phyloP scores from a whole-genome alignment of 2,888 invertebrate species.

The Epistrophe grossulariae region DNA sequence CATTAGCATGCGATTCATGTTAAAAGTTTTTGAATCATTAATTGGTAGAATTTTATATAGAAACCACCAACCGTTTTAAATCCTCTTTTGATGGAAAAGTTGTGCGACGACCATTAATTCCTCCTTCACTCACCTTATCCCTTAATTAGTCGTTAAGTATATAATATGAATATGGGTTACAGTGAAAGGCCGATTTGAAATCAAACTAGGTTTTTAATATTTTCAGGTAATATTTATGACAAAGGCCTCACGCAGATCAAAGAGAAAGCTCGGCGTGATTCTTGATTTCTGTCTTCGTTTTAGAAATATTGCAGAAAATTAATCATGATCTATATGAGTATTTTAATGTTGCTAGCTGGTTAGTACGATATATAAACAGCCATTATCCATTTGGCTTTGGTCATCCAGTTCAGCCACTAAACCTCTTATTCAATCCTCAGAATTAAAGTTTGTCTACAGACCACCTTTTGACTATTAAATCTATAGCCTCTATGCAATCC shows the following conservation, averaged over 20 bases:
- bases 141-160: slow-evolving; percentile 33
- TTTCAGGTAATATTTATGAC: background rate
- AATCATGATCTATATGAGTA: background rate
- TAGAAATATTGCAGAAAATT: too few species aligned
- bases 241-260: too few species aligned
- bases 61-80: slow-evolving; percentile 39
- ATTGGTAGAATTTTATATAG: slow-evolving; percentile 63
- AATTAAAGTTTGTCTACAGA: background rate
- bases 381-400: background rate
- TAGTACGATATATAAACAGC: background rate
- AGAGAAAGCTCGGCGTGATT: too few species aligned
- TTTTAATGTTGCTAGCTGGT: background rate
- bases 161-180: background rate
- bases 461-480: background rate
- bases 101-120: background rate
- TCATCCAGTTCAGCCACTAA: background rate
- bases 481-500: slow-evolving; percentile 41
- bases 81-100: background rate
- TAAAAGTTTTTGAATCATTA: slow-evolving; percentile 73
- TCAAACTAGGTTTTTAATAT: background rate
- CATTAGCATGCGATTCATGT: slow-evolving; percentile 73
- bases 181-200: background rate
- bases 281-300: background rate
- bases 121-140: too few species aligned
- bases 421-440: background rate